phyloP scores from a whole-genome alignment of 2,113 vertebrate genomes.

The Cygnus buccinator region DNA sequence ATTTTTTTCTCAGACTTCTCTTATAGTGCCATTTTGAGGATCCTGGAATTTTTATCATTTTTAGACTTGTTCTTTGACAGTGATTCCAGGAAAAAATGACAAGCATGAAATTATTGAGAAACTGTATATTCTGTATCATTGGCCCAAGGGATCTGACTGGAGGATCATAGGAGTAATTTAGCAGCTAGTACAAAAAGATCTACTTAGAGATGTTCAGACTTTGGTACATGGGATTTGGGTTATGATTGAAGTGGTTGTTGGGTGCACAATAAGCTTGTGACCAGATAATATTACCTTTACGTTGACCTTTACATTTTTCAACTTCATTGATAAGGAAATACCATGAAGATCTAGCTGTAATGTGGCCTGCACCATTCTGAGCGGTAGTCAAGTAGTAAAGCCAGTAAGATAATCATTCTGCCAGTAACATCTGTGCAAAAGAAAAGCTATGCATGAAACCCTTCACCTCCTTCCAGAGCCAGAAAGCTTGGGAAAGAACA shows the following conservation, averaged over 20 bases:
- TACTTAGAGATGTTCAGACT: not conserved
- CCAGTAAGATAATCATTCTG: not conserved
- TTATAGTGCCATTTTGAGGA: not conserved
- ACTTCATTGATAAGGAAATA: not conserved
- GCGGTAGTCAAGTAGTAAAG: not conserved
- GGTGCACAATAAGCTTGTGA: not conserved
- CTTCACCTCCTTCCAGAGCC: not conserved
- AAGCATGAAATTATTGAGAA: not conserved
- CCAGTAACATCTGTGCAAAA: not conserved
- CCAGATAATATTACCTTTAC: not conserved
- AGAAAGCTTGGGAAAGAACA: not conserved
- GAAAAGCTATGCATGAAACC: not conserved
- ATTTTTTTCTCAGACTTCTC: not conserved
- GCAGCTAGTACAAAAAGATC: not conserved
- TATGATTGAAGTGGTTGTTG: not conserved
- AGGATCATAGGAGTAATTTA: not conserved
- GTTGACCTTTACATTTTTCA: not conserved
- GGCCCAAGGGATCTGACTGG: not conserved
- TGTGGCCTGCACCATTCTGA: not conserved
- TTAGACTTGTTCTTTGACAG: not conserved
- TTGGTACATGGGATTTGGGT: not conserved
- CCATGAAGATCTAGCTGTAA: not conserved
- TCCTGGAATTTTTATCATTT: not conserved
- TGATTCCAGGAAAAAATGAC: not conserved
- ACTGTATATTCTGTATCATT: not conserved